Evolutionary conservation across 1,140 invertebrate genomes (phyloP), one percentile per base, ranked within the genome.

Genomic region (Pachypeltis micranthus): DNA sequence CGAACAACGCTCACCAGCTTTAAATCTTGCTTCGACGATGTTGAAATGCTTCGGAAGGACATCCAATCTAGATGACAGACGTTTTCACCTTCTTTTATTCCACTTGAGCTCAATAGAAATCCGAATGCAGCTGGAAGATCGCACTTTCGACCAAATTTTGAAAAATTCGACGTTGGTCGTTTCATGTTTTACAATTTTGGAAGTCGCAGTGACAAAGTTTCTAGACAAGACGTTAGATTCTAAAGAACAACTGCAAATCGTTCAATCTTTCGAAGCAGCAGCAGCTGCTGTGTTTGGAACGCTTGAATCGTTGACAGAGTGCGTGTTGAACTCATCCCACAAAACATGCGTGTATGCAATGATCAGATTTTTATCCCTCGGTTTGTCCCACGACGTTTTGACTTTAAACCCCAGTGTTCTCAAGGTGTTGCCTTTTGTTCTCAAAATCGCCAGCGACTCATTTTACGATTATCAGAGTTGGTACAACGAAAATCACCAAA

Each of bases 61-160:
- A 39, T 80, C 79, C 65, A 85, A 89, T 75, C 85, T 87, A 67
- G 85, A 87, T 55, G 86, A 85, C 67, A 83, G 86, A 74, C 83
- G 86, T 69, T 88, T 93, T 68, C 88, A 94, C 67, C 75, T 94
- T 1, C 74, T 94, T 39, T 74, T 94, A 1, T 81, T 93, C 61
- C 91, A 95, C 73, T 73, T 96, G 21, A 84, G 86, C 66, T 89
- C 90, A 57, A 90, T 96, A 71, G 93, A 96, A 79, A 84, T 94
- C 1, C 81, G 91, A 69, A 94, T 96, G 90, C 87, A 91, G 69
- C 74, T 95, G 44, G 92, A 96, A 72, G 88, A 91, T 65, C 86
- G 86, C 67, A 70, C 69, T 28, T 78, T 93, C 64, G 88, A 91
- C 72, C 79, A 87, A 72, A 84, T 90, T 7, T 81, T 86, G 70